phyloP scores from a whole-genome alignment of 2,113 vertebrate species.

The Lota lota region DNA sequence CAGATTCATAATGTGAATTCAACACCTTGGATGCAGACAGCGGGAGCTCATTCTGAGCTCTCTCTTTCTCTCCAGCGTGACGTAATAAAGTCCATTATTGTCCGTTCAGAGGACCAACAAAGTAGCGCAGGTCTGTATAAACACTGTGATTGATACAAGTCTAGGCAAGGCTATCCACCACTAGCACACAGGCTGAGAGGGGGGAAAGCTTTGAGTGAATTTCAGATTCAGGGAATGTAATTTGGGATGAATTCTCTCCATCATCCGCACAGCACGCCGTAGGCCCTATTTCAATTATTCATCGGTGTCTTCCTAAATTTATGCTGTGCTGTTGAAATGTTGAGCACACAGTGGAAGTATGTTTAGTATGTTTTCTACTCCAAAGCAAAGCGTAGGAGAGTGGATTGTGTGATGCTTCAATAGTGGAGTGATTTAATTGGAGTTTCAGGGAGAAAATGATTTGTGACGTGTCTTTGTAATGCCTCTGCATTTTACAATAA shows the following conservation, averaged over 20 bases:
- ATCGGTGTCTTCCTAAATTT: slow-evolving; percentile 21
- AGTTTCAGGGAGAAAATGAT: no score
- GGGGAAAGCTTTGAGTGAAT: slow-evolving; percentile 28
- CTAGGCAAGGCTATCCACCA: slow-evolving; percentile 39
- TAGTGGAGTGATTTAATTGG: no score
- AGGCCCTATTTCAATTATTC: slow-evolving; percentile 32
- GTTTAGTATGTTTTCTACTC: no score
- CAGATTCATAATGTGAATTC: slow-evolving; percentile 33
- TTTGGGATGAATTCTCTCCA: slow-evolving; percentile 24
- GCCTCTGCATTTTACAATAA: no score
- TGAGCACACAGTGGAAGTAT: background rate
- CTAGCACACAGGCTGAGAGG: slow-evolving; percentile 10
- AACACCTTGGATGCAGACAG: slow-evolving; percentile 35
- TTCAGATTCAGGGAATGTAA: slow-evolving; percentile 47
- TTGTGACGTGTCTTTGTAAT: no score
- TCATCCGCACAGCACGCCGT: slow-evolving; percentile 18
- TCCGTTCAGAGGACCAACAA: slow-evolving; percentile 49
- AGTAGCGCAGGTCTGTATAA: slow-evolving; percentile 43
- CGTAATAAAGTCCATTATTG: slow-evolving; percentile 22
- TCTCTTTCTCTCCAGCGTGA: slow-evolving; percentile 31
- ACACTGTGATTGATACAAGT: slow-evolving; percentile 52
- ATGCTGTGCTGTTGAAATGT: background rate
- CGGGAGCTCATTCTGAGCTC: slow-evolving; percentile 41
- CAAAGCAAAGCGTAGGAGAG: no score
- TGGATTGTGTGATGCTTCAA: no score